Percentiles rank a stretch among this genome's conserved stretches.
These are phyloP conservation scores for Cephalotes varians DNA, from an alignment of 2,888 invertebrate species.

Conservation along the genomic window DNA sequence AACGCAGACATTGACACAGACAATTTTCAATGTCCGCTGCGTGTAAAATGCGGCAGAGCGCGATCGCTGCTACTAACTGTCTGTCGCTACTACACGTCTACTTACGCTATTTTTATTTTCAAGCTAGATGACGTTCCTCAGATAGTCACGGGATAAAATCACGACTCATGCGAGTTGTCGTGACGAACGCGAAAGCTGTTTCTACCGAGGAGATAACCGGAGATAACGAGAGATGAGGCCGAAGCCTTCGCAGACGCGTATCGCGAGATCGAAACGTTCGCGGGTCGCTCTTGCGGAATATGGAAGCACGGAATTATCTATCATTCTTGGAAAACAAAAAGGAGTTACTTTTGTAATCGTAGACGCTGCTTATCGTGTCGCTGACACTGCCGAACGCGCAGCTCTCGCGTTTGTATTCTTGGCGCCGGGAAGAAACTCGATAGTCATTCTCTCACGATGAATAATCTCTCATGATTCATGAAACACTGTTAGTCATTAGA, in stretches of 20 bases:
- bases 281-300: not conserved
- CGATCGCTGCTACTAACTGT: not conserved
- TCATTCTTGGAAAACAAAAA: not conserved
- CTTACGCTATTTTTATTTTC: constrained; percentile 9
- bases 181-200: not conserved
- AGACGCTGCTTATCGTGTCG: constrained; percentile 6
- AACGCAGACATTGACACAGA: constrained; percentile 51
- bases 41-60: constrained; percentile 12
- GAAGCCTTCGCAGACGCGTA: not conserved
- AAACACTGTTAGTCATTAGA: constrained; percentile 37
- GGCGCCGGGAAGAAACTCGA: constrained; percentile 18
- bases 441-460: constrained; percentile 41
- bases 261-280: not conserved
- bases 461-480: constrained; percentile 46
- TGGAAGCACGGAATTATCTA: constrained; percentile 1
- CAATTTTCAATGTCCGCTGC: constrained; percentile 51
- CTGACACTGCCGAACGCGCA: constrained; percentile 9
- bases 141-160: not conserved
- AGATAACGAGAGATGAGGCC: not conserved
- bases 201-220: not conserved
- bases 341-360: not conserved
- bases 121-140: not conserved
- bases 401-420: not conserved
- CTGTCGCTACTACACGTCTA: not conserved
- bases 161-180: constrained; percentile 3